Evolutionary conservation across 2,888 invertebrate genomes (phyloP).

Genomic region (Antheraea yamamai): DNA sequence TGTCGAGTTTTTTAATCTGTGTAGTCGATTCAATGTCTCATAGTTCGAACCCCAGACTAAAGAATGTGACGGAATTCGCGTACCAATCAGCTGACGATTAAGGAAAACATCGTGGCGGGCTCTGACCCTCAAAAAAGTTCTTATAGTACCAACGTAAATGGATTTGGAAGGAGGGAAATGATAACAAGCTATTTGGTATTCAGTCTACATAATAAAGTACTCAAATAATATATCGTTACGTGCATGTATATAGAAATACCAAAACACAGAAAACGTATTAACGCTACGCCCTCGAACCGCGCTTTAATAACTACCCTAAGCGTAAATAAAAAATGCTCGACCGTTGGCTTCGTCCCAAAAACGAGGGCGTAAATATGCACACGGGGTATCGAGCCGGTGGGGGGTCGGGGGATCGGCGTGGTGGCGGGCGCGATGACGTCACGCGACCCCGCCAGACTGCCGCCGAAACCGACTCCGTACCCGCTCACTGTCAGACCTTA

Average conservation of each 20-base stretch:
- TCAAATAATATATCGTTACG: neutral
- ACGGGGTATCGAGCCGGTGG: constrained; percentile 49
- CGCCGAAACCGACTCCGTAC: constrained; percentile 58
- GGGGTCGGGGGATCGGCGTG: constrained; percentile 38
- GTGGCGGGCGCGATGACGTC: constrained; percentile 62
- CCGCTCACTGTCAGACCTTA: constrained; percentile 48
- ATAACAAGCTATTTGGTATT: neutral
- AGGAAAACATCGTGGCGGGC: too few relatives aligned
- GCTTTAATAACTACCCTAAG: constrained; percentile 26
- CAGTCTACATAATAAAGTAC: neutral
- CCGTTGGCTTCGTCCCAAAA: constrained; percentile 57
- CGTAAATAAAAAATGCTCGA: constrained; percentile 53
- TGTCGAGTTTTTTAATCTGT: too few relatives aligned
- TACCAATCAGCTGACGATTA: too few relatives aligned
- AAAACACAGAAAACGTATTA: constrained; percentile 35
- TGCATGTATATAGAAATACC: constrained; percentile 22
- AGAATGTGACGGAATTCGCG: too few relatives aligned
- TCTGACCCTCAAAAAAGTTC: too few relatives aligned
- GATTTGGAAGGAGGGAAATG: too few relatives aligned
- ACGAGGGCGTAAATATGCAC: constrained; percentile 69
- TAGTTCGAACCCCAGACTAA: too few relatives aligned
- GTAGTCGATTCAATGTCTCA: too few relatives aligned
- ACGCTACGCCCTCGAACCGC: constrained; percentile 22
- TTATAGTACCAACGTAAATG: too few relatives aligned
- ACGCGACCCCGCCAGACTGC: constrained; percentile 66